Percentiles rank a stretch among this genome's conserved stretches.
Evolutionary conservation across 2,888 invertebrate genomes (phyloP).

Genomic region (Drosophila stalkeri): DNA sequence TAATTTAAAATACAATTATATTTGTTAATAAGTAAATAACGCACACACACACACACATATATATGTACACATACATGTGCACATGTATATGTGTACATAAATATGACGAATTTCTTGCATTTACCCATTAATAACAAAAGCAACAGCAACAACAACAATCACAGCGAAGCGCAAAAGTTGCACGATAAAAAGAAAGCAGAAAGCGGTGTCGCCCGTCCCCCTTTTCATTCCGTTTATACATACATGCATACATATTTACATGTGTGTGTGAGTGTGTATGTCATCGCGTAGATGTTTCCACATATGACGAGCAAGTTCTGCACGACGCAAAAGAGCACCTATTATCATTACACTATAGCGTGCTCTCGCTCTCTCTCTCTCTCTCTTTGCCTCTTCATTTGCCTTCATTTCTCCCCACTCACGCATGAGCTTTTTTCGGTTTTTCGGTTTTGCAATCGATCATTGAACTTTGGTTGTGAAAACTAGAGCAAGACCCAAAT

Average conservation of each 20-base stretch:
- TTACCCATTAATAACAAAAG: constrained; percentile 32
- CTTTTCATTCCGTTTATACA: constrained; percentile 2
- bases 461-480: constrained; percentile 82
- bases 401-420: constrained; percentile 18
- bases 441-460: constrained; percentile 75
- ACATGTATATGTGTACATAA: background rate
- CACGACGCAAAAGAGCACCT: constrained; percentile 62
- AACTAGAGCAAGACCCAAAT: constrained; percentile 83
- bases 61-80: background rate
- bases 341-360: constrained; percentile 30
- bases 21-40: background rate
- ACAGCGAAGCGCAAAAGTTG: constrained; percentile 62
- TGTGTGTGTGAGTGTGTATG: background rate
- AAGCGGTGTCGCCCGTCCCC: constrained; percentile 51
- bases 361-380: constrained; percentile 8
- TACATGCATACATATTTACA: background rate
- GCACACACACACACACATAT: background rate
- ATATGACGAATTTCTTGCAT: constrained; percentile 62
- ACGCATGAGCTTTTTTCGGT: constrained; percentile 47
- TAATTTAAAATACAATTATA: background rate
- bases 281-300: constrained; percentile 67
- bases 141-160: constrained; percentile 40
- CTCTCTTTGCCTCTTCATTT: constrained; percentile 10
- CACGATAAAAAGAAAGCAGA: constrained; percentile 75
- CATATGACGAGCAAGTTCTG: constrained; percentile 73